Evolutionary conservation across 1,140 invertebrate species (phyloP).

Genomic region (Nebria ingens): DNA sequence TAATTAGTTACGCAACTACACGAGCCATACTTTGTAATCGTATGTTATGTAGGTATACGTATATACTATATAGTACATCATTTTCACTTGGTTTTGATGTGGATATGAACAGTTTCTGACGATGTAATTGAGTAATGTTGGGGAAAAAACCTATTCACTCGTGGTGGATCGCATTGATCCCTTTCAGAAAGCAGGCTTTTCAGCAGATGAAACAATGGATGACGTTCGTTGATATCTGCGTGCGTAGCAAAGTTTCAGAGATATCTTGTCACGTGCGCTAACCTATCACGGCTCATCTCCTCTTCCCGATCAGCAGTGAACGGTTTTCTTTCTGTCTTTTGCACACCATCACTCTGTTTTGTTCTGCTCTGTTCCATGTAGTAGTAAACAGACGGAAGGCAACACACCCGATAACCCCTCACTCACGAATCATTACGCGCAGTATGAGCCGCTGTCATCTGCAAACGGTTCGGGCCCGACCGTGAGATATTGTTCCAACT

Average conservation of each 20-base stretch:
- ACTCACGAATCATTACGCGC: conserved; percentile 3
- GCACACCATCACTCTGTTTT: background rate
- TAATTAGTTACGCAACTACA: too few species aligned
- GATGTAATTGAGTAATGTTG: too few species aligned
- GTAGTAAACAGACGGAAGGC: background rate
- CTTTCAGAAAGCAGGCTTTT: too few species aligned
- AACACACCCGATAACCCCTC: background rate
- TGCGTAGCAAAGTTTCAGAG: background rate
- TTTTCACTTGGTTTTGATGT: too few species aligned
- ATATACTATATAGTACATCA: too few species aligned
- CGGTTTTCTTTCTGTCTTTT: background rate
- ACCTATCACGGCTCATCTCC: conserved; percentile 2
- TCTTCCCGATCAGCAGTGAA: background rate
- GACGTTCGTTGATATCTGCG: background rate
- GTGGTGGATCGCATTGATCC: too few species aligned
- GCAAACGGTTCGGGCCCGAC: conserved; percentile 2
- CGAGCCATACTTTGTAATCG: too few species aligned
- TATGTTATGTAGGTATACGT: too few species aligned
- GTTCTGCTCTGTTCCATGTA: too few species aligned
- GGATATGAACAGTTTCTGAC: too few species aligned
- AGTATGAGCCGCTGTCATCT: conserved; percentile 2
- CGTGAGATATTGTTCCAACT: conserved; percentile 2
- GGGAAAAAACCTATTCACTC: too few species aligned
- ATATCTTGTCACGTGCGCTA: conserved; percentile 2
- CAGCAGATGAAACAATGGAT: too few species aligned